Conservation (phyloP, 2,113 vertebrate genomes). For the Raja brachyura region DNA sequence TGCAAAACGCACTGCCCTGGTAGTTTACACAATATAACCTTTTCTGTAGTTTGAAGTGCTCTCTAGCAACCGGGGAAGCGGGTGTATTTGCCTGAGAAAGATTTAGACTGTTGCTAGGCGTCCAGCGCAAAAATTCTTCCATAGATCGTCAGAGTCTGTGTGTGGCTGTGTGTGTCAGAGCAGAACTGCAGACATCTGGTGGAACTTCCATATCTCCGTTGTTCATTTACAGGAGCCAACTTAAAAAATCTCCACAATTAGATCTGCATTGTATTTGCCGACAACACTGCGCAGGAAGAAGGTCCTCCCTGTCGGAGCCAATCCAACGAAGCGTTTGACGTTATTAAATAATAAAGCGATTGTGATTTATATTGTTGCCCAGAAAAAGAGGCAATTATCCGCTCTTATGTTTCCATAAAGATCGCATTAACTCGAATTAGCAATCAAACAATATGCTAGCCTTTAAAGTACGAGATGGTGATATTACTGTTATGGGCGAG, state of each 20-base stretch:
- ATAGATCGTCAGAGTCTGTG: slow-evolving; percentile 46
- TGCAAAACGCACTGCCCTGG: slow-evolving; percentile 45
- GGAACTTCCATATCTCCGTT: slow-evolving; percentile 65
- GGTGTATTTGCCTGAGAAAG: slow-evolving; percentile 55
- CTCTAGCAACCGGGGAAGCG: slow-evolving; percentile 48
- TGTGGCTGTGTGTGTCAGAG: slow-evolving; percentile 46
- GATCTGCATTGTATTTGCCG: slow-evolving; percentile 70
- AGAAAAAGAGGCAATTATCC: slow-evolving; percentile 82
- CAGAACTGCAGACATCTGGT: slow-evolving; percentile 60
- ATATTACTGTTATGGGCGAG: slow-evolving; percentile 23
- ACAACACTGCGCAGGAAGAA: slow-evolving; percentile 68
- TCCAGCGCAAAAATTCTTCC: slow-evolving; percentile 52
- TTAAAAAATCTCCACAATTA: slow-evolving; percentile 65
- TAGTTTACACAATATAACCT: slow-evolving; percentile 44
- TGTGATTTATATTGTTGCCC: slow-evolving; percentile 83
- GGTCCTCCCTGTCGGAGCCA: slow-evolving; percentile 73
- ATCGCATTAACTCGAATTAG: slow-evolving; percentile 90
- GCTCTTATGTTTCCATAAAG: slow-evolving; percentile 84
- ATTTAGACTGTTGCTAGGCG: slow-evolving; percentile 68
- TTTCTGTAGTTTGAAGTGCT: slow-evolving; percentile 47
- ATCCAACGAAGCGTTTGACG: slow-evolving; percentile 85
- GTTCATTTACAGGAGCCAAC: slow-evolving; percentile 75
- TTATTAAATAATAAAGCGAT: slow-evolving; percentile 98
- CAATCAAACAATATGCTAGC: slow-evolving; percentile 76
- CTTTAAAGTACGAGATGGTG: slow-evolving; percentile 56